phyloP scores from a whole-genome alignment of 2,888 invertebrate genomes.

The Melanotus villosus region DNA sequence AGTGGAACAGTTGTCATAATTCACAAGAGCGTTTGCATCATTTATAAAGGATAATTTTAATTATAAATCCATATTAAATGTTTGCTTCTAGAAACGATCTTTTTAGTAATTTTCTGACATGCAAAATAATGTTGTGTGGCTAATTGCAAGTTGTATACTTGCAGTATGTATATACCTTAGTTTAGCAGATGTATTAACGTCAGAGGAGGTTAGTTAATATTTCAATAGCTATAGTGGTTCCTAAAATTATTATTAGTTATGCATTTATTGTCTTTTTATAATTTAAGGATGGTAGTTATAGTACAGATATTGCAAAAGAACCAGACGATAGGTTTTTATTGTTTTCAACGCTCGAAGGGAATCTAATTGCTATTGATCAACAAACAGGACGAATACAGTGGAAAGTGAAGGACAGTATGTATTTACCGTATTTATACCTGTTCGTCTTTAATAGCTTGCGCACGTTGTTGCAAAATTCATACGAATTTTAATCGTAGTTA shows the following conservation, averaged over 20 bases:
- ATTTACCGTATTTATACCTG: no score
- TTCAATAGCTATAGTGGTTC: not conserved
- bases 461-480: no score
- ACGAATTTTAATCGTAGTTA: no score
- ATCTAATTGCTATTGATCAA: slow-evolving; percentile 91
- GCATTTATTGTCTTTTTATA: slow-evolving; percentile 50
- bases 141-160: slow-evolving; percentile 35
- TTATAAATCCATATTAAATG: slow-evolving; percentile 37
- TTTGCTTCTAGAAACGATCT: slow-evolving; percentile 11
- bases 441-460: no score
- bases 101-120: slow-evolving; percentile 23
- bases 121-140: slow-evolving; percentile 27
- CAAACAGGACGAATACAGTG: slow-evolving; percentile 88
- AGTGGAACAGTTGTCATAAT: slow-evolving; percentile 38
- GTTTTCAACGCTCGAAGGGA: slow-evolving; percentile 94
- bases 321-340: slow-evolving; percentile 82
- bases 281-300: slow-evolving; percentile 28
- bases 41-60: slow-evolving; percentile 28
- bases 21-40: slow-evolving; percentile 42
- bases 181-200: slow-evolving; percentile 23
- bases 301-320: slow-evolving; percentile 78
- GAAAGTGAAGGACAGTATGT: slow-evolving; percentile 93
- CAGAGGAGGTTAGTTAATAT: slow-evolving; percentile 36
- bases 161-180: slow-evolving; percentile 7
- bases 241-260: slow-evolving; percentile 5